Percentiles rank a stretch among this genome's conserved stretches.
These are phyloP conservation scores for Channallabes apus DNA, from an alignment of 2,797 vertebrate species.

Conservation along the genomic window DNA sequence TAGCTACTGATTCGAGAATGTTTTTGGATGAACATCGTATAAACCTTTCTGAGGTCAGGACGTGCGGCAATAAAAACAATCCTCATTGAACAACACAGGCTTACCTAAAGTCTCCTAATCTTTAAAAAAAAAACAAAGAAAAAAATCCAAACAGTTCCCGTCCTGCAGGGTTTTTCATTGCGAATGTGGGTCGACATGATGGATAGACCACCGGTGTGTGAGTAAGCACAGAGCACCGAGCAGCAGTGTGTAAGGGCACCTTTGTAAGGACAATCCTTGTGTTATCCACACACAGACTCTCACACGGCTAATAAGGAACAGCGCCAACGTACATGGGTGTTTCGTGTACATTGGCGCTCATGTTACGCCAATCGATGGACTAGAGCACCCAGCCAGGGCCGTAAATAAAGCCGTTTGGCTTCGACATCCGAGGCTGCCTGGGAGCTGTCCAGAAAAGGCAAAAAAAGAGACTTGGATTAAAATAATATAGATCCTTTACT, in stretches of 20 bases:
- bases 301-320: slow-evolving; percentile 22
- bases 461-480: slow-evolving; percentile 26
- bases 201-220: slow-evolving; percentile 28
- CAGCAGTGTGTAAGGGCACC: slow-evolving; percentile 29
- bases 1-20: not conserved
- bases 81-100: slow-evolving; percentile 21
- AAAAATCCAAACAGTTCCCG: not conserved
- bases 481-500: slow-evolving; percentile 30
- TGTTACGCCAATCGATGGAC: slow-evolving; percentile 72
- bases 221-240: slow-evolving; percentile 15
- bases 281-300: slow-evolving; percentile 17
- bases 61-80: slow-evolving; percentile 21
- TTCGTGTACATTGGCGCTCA: slow-evolving; percentile 60
- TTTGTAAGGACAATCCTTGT: slow-evolving; percentile 23
- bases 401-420: slow-evolving; percentile 64
- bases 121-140: not conserved
- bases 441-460: slow-evolving; percentile 19
- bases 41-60: slow-evolving; percentile 19
- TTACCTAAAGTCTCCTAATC: slow-evolving; percentile 25
- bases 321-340: slow-evolving; percentile 4
- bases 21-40: slow-evolving; percentile 5
- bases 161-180: not conserved
- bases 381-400: slow-evolving; percentile 55
- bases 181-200: slow-evolving; percentile 29
- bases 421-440: slow-evolving; percentile 48